Evolutionary conservation across 2,888 invertebrate genomes (phyloP), one percentile per base, ranked within the genome.

Genomic region (Dynastes grantii): DNA sequence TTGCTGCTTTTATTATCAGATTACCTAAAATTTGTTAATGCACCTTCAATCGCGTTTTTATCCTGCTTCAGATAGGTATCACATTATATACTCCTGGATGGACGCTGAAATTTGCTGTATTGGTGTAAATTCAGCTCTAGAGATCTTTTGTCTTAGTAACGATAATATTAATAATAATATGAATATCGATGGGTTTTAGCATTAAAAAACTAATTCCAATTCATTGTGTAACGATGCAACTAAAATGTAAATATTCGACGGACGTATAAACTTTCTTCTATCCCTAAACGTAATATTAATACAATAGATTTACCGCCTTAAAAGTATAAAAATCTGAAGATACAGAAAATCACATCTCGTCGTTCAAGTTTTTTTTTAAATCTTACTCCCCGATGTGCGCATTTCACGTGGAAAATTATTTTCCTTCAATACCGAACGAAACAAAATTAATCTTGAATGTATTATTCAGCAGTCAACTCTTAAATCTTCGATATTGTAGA

Each of bases 381-480:
- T 37, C 5, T 78, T 65, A 78, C 64, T 78, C 78, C 16, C 78
- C 63, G 40, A 78, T 75, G 40, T 76, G 76, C 37, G 96, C 90
- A 0, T 95, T 95, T 98, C 98, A 98, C 86, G 98, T 95, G 32
- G 96, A 96, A 0, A 97, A 96, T 83, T 97, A 91, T 81, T 95
- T 90, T 8, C 45, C 0, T 94, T 91, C 0, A 97, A 97, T 0
- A 97, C 96, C 0, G 98, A 97, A 13, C 96, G 90, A 0, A 97
- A 13, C 94, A 0, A 96, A 95, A 84, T 97, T 97, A 87, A 94
- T 95, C 80, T 92, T 91, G 85, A 92, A 94, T 86, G 93, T 93
- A 88, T 96, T 96, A 67, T 96, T 91, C 84, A 92, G 91, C 76
- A 95, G 79, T 89, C 88, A 1, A 91, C 90, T 32, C 89, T 88